phyloP scores from a whole-genome alignment of 2,113 vertebrate species.

The Crocuta crocuta region DNA sequence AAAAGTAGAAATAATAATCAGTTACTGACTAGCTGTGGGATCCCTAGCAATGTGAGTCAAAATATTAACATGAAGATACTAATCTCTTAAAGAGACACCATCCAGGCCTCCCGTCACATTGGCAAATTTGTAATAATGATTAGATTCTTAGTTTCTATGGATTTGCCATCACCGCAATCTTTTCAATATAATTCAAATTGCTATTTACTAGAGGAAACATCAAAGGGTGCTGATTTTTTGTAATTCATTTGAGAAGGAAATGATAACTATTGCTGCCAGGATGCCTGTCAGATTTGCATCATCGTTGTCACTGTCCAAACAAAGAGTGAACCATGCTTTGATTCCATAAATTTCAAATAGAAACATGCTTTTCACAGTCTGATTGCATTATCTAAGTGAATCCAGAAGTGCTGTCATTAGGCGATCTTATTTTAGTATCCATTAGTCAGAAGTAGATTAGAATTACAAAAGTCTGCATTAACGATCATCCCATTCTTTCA shows the following conservation, averaged over 20 bases:
- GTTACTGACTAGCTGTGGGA: background rate
- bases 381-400: background rate
- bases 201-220: background rate
- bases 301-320: background rate
- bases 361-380: background rate
- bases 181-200: constrained; percentile 43
- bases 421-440: background rate
- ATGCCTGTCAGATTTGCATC: background rate
- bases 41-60: background rate
- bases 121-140: background rate
- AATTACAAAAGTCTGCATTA: background rate
- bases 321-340: background rate
- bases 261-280: background rate
- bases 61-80: background rate
- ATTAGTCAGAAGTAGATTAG: background rate
- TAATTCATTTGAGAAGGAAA: background rate
- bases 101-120: background rate
- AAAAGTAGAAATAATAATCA: background rate
- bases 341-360: background rate
- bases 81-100: background rate
- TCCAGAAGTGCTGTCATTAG: background rate
- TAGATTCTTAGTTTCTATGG: background rate
- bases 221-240: background rate
- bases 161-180: background rate
- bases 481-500: background rate